A percentile compares a stretch with the other conserved stretches of the same genome.
phyloP scores from a whole-genome alignment of 2,888 invertebrate genomes.

The Ceratothoa steindachneri region DNA sequence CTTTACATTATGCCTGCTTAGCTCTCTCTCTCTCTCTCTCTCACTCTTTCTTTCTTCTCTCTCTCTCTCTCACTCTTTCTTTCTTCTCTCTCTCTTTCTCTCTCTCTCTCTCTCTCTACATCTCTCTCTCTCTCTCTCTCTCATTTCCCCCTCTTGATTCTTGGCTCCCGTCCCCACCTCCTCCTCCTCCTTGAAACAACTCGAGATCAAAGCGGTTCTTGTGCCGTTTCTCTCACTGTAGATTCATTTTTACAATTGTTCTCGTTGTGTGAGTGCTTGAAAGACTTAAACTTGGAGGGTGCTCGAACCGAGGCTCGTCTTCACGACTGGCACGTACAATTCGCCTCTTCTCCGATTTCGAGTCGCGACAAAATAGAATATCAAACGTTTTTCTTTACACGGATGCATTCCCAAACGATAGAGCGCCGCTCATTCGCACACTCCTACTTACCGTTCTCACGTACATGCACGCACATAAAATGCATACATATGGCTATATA shows the following conservation, averaged over 20 bases:
- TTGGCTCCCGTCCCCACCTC: neutral
- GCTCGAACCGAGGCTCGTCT: neutral
- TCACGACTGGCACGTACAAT: neutral
- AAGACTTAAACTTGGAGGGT: neutral
- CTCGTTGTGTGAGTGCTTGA: neutral
- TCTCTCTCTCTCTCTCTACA: slow-evolving; percentile 18
- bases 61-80: neutral
- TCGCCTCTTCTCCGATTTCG: slow-evolving; percentile 1
- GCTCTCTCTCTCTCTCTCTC: neutral
- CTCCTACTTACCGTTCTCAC: neutral
- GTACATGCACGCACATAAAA: too few species aligned
- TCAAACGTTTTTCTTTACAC: neutral
- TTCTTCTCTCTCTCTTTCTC: slow-evolving; percentile 13
- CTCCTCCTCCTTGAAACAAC: neutral
- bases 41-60: neutral
- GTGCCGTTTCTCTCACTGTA: neutral
- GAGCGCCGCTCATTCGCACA: too few species aligned
- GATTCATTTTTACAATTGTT: slow-evolving; percentile 4
- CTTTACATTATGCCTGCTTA: too few species aligned
- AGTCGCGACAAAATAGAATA: neutral
- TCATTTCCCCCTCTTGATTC: slow-evolving; percentile 7
- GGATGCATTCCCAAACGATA: too few species aligned
- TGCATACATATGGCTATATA: too few species aligned
- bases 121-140: slow-evolving; percentile 9
- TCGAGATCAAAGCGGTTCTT: neutral